Evolutionary conservation across 2,888 invertebrate species (phyloP), one percentile per base, ranked within the genome.

Genomic region (Allolobophora icterica): DNA sequence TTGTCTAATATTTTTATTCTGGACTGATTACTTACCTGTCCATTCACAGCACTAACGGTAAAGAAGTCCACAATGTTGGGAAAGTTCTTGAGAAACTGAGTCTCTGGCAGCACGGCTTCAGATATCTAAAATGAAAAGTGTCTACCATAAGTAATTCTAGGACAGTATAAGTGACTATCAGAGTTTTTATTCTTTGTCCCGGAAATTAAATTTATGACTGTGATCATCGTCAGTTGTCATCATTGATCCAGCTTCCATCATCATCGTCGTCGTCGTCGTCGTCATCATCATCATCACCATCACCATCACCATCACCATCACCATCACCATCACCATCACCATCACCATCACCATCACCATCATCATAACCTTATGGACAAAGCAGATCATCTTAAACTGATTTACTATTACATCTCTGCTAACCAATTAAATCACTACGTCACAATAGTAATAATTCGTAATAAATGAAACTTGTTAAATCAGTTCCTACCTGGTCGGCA

Each of bases 11-110:
- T 13, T n/a, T 30, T 1, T 1, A 45, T 45, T 45, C 83, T 83
- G 13, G 30, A 33, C 30, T n/a, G n/a, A n/a, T n/a, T 33, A 38
- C 92, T 92, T 84, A 95, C 94, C 92, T 93, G 92, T 35, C 95
- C 95, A 84, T 93, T 94, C 92, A 93, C 94, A 5, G 94, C 94
- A 91, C 95, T 95, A 92, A 95, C 94, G 92, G 93, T 94, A 91
- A 94, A 94, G 92, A 95, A 95, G 11, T 94, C 94, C 33, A 91
- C 90, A 91, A 95, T 95, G 92, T 95, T 95, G 21, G 95, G 95
- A 91, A 94, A 95, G 33, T 94, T 92, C 24, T 93, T 90, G 92
- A 93, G 93, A 83, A 95, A 90, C 45, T 94, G 94, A n/a, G 94
- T 94, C 90, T 93, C 92, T 33, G 95, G 95, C 40, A 95, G 91